Conservation (phyloP, 2,797 vertebrate species). For the Lagorchestes hirsutus region DNA sequence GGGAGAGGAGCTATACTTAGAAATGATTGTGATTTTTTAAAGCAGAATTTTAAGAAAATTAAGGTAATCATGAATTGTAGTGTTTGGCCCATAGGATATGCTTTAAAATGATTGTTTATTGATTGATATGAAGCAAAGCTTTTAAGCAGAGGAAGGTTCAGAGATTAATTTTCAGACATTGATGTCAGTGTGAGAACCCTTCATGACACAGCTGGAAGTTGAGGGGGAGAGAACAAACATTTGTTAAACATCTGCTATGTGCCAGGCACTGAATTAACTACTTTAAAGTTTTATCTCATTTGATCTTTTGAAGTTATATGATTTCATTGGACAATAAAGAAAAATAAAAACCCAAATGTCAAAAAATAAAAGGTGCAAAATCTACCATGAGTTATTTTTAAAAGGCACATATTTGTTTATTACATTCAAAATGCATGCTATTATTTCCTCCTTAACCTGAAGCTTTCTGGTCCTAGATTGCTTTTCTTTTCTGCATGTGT, state of each 20-base stretch:
- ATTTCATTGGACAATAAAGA: background rate
- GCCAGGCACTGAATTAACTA: background rate
- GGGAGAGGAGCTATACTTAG: background rate
- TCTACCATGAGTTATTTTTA: background rate
- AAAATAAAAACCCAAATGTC: background rate
- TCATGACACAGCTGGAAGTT: conserved; percentile 13
- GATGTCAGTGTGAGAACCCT: conserved; percentile 5
- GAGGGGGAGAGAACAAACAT: background rate
- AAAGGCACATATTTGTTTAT: background rate
- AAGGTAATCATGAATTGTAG: background rate
- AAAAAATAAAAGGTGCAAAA: background rate
- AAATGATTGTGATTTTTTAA: background rate
- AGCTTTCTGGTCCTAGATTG: conserved; percentile 61
- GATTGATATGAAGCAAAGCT: conserved; percentile 2
- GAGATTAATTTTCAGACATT: conserved; percentile 19
- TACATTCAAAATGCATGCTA: conserved; percentile 12
- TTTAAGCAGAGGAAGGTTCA: conserved; percentile 4
- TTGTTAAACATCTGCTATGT: background rate
- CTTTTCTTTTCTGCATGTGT: background rate
- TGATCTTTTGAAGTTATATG: background rate
- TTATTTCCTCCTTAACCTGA: conserved; percentile 60
- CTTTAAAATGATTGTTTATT: conserved; percentile 17
- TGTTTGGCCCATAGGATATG: background rate
- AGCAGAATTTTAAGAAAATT: background rate
- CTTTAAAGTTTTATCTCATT: background rate